phyloP scores from a whole-genome alignment of 2,113 vertebrate genomes.

The Campylomormyrus tamandua region DNA sequence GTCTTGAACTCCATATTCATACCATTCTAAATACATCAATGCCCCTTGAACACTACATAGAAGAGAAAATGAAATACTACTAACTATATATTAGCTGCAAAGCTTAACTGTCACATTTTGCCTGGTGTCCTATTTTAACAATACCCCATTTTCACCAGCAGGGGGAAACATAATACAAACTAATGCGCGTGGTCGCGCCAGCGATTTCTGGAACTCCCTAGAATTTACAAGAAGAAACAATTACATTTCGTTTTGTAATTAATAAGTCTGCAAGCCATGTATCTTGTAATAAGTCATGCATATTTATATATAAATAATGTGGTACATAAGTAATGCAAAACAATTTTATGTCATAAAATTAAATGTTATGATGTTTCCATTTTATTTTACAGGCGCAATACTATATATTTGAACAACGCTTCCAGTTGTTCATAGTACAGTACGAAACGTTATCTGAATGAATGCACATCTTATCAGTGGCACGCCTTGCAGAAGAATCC shows the following conservation, averaged over 20 bases:
- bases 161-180: neutral
- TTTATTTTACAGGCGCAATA: neutral
- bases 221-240: neutral
- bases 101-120: no score
- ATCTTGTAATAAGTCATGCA: neutral
- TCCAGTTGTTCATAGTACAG: neutral
- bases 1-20: no score
- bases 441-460: neutral
- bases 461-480: neutral
- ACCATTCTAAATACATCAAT: no score
- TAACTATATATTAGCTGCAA: no score
- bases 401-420: neutral
- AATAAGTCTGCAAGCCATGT: neutral
- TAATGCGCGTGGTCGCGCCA: neutral
- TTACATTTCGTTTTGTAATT: neutral
- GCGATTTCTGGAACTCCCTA: neutral
- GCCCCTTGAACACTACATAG: no score
- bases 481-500: neutral
- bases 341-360: neutral
- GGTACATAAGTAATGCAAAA: neutral
- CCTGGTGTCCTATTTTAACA: no score
- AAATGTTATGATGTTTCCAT: neutral
- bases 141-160: neutral
- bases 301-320: neutral
- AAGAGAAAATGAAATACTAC: no score